Base-by-base conservation (phyloP, 1,140 invertebrate species). In the Parapsyche elsis region DNA sequence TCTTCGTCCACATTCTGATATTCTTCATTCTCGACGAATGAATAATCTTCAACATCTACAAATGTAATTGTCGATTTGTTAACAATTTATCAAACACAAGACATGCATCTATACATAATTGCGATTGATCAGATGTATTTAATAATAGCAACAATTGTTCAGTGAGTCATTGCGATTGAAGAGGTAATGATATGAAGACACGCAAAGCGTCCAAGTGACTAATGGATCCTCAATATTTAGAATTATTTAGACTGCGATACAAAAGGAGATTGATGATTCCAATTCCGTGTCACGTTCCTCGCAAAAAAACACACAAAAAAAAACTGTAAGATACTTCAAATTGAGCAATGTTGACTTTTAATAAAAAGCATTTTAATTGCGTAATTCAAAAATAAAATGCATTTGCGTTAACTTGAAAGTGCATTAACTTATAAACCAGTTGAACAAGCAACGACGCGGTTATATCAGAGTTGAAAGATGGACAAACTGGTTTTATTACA, bases 401-500 rank as follows among this genome's bases (percentile, higher is more conserved):
- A 61, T 61, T 61, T 61, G n/a, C 16, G 57, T 19, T 19, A 12
- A 53, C 49, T 53, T 61, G n/a, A 61, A 38, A 19, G 57, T 61
- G 57, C 57, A 61, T 61, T 12, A 30, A 30, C 24, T 26, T 14
- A 38, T 71, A 30, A 71, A 71, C 67, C 67, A 71, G 67, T 71
- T 19, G 24, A 71, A 71, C 67, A 2, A 30, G 67, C 30, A 30
- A 71, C 30, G 10, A 14, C 24, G 10, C 67, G 30, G 67, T 71
- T 71, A 71, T 71, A 71, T 71, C 67, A 71, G 67, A 71, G 23
- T n/a, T 38, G 14, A 44, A 67, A 23, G 61, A 67, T 21, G 61
- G 10, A 38, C 67, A 30, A 71, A 71, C 67, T 71, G 67, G 67
- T 71, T 71, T 71, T 71, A 71, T 71, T 71, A 71, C 57, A 61